Conservation (phyloP, 2,888 invertebrate species). For the Notodonta ziczac region DNA sequence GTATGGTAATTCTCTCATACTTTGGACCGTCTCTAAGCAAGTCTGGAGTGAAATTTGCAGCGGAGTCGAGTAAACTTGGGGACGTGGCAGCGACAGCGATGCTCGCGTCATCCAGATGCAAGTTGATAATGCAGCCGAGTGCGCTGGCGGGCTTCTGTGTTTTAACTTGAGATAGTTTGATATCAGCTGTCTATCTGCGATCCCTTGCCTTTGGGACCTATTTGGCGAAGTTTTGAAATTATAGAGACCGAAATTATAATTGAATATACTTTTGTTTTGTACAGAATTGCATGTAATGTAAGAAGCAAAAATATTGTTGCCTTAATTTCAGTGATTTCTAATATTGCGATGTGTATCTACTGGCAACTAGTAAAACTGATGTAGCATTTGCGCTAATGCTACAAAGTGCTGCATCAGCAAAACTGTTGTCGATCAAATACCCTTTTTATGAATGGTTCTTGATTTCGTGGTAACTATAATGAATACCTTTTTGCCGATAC, state of each 20-base stretch:
- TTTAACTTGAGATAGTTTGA: conserved; percentile 53
- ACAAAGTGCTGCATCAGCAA: no score
- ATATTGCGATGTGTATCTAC: no score
- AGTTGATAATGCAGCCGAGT: conserved; percentile 73
- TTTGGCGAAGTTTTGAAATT: not conserved
- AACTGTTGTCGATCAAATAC: no score
- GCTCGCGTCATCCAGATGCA: conserved; percentile 77
- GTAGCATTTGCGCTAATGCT: no score
- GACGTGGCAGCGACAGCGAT: conserved; percentile 78
- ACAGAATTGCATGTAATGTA: no score
- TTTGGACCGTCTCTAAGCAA: conserved; percentile 55
- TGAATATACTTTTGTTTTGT: not conserved
- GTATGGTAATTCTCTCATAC: not conserved
- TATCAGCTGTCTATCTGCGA: conserved; percentile 44
- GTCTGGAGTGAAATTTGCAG: conserved; percentile 80
- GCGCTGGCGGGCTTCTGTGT: conserved; percentile 43
- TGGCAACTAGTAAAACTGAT: no score
- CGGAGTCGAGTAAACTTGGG: conserved; percentile 79
- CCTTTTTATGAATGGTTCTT: no score
- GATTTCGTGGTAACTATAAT: no score
- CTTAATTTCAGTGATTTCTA: no score
- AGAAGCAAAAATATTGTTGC: no score
- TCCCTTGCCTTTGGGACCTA: conserved; percentile 23
- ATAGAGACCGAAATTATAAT: not conserved
- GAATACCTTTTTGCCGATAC: no score